phyloP scores from a whole-genome alignment of 2,797 vertebrate species.

The Liparis tanakae region DNA sequence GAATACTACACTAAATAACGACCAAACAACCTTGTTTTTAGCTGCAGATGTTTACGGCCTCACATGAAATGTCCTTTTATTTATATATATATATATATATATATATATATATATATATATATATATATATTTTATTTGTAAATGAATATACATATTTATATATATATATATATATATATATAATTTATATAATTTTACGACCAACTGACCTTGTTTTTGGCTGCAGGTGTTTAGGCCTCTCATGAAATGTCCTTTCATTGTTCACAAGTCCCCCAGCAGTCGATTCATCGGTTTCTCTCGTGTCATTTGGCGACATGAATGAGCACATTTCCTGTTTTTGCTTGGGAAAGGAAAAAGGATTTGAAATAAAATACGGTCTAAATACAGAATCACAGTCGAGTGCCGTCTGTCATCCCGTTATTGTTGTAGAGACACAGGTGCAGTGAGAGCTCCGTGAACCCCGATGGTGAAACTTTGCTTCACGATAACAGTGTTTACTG shows the following conservation, averaged over 20 bases:
- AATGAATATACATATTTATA: too few relatives aligned
- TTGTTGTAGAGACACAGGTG: not conserved
- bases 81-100: too few relatives aligned
- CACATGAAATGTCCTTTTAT: too few relatives aligned
- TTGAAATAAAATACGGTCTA: not conserved
- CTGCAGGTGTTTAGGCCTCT: not conserved
- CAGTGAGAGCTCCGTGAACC: not conserved
- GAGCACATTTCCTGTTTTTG: constrained; percentile 24
- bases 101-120: too few relatives aligned
- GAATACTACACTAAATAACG: too few relatives aligned
- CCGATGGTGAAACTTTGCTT: not conserved
- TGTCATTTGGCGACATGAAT: constrained; percentile 3
- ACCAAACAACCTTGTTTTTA: too few relatives aligned
- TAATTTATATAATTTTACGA: too few relatives aligned
- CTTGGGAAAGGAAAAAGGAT: not conserved
- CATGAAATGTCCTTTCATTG: not conserved
- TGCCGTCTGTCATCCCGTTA: not conserved
- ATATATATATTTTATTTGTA: too few relatives aligned
- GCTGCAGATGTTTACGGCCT: not conserved
- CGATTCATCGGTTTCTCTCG: too few relatives aligned
- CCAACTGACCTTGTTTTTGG: too few relatives aligned
- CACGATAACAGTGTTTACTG: not conserved
- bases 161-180: too few relatives aligned
- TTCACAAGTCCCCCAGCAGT: not conserved
- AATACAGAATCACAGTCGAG: not conserved